Percentiles rank a stretch among this genome's conserved stretches.
These are phyloP conservation scores for Amblyopsis rosae DNA, from an alignment of 2,113 vertebrate genomes.

Conservation along the genomic window DNA sequence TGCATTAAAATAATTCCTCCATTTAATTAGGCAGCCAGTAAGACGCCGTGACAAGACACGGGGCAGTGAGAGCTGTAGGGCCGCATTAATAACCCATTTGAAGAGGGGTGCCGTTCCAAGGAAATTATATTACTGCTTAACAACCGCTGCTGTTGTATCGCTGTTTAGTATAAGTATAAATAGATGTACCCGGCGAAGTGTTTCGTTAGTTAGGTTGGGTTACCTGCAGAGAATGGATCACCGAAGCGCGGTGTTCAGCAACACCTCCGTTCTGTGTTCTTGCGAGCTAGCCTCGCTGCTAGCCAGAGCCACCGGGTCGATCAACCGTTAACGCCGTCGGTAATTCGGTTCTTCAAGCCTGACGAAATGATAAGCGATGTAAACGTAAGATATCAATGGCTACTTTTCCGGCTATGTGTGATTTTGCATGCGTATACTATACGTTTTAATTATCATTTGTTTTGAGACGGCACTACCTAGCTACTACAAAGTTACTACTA, in stretches of 20 bases:
- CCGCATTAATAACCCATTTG: conserved; percentile 41
- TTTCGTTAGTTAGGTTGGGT: conserved; percentile 3
- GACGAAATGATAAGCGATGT: conserved; percentile 12
- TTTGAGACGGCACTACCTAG: conserved; percentile 22
- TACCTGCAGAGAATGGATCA: conserved; percentile 72
- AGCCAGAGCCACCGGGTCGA: conserved; percentile 54
- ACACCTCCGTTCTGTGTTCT: conserved; percentile 55
- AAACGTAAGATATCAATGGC: neutral
- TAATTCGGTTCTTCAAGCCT: conserved; percentile 5
- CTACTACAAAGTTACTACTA: conserved; percentile 19
- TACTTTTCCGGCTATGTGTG: neutral
- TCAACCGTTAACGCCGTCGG: conserved; percentile 35
- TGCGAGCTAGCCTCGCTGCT: conserved; percentile 67
- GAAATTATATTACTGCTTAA: conserved; percentile 52
- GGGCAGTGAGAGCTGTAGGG: conserved; percentile 31
- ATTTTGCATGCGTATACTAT: neutral
- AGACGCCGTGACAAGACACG: neutral
- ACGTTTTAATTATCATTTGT: conserved; percentile 35
- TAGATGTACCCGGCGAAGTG: neutral
- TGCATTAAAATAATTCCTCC: neutral
- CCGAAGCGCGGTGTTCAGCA: conserved; percentile 52
- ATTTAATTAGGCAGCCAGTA: neutral
- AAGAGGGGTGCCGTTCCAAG: conserved; percentile 55
- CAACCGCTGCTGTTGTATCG: neutral
- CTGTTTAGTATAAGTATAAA: neutral